Evolutionary conservation across 2,113 vertebrate genomes (phyloP).

Genomic region (Siniperca chuatsi): DNA sequence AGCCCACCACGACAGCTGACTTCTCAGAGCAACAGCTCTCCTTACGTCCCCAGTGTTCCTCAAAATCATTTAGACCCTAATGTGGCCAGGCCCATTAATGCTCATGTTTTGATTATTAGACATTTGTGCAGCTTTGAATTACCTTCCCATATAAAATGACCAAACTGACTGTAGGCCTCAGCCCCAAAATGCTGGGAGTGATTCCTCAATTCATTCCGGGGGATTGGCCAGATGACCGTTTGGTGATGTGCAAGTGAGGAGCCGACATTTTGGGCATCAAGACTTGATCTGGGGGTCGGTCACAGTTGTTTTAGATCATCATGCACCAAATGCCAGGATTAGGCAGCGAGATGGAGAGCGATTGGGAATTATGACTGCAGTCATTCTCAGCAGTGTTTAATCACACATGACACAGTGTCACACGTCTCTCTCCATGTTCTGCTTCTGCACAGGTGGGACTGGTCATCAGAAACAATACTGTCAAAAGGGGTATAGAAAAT

Average conservation of each 20-base stretch:
- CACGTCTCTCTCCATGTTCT: conserved; percentile 25
- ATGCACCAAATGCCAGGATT: conserved; percentile 80
- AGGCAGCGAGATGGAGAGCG: conserved; percentile 73
- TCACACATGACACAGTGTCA: conserved; percentile 20
- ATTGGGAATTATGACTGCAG: conserved; percentile 72
- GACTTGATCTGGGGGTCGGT: conserved; percentile 75
- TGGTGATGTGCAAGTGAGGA: conserved; percentile 52
- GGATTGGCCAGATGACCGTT: conserved; percentile 15
- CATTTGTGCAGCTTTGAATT: conserved; percentile 55
- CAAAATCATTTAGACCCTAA: conserved; percentile 76
- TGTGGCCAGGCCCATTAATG: conserved; percentile 37
- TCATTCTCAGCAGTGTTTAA: conserved; percentile 53
- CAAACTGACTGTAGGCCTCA: conserved; percentile 18
- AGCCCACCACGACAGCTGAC: conserved; percentile 78
- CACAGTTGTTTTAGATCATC: conserved; percentile 87
- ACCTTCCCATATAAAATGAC: conserved; percentile 20
- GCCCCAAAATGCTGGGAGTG: neutral
- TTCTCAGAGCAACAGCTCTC: conserved; percentile 66
- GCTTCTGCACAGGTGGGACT: conserved; percentile 26
- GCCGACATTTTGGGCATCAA: conserved; percentile 71
- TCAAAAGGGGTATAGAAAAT: neutral
- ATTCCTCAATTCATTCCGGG: neutral
- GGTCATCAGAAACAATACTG: conserved; percentile 16
- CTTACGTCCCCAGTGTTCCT: conserved; percentile 76
- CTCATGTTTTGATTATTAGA: conserved; percentile 59